Conservation (phyloP, 2,113 vertebrate genomes). For the Rhinopithecus roxellana region DNA sequence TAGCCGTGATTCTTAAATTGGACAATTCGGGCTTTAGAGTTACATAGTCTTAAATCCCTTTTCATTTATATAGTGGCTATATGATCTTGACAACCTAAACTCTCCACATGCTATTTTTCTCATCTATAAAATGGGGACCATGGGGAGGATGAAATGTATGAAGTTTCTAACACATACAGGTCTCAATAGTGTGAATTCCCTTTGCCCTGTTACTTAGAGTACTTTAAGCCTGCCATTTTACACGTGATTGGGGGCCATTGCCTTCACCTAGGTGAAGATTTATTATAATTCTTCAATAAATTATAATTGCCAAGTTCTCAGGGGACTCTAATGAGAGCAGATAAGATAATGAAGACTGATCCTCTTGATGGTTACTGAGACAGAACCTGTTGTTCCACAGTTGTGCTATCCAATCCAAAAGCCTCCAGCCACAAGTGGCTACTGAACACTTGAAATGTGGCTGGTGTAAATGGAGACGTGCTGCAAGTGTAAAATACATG, state of each 20-base stretch:
- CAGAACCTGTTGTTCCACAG: background rate
- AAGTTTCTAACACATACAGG: background rate
- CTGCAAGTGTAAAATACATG: background rate
- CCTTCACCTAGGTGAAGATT: background rate
- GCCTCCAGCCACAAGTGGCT: background rate
- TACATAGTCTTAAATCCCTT: background rate
- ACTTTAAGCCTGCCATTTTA: background rate
- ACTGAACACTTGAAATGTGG: background rate
- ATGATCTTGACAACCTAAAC: background rate
- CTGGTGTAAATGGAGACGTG: background rate
- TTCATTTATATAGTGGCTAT: background rate
- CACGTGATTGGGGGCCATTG: background rate
- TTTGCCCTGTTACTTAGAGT: background rate
- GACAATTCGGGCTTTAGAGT: background rate
- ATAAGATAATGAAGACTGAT: background rate
- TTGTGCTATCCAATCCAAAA: background rate
- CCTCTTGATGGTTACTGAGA: background rate
- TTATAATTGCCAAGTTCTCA: background rate
- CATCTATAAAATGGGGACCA: background rate
- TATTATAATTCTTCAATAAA: background rate
- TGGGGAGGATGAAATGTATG: background rate
- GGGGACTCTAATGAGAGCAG: background rate
- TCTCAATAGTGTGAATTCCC: background rate
- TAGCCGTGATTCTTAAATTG: background rate
- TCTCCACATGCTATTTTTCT: background rate